phyloP scores from a whole-genome alignment of 1,140 invertebrate species.

The Cryptotermes secundus region DNA sequence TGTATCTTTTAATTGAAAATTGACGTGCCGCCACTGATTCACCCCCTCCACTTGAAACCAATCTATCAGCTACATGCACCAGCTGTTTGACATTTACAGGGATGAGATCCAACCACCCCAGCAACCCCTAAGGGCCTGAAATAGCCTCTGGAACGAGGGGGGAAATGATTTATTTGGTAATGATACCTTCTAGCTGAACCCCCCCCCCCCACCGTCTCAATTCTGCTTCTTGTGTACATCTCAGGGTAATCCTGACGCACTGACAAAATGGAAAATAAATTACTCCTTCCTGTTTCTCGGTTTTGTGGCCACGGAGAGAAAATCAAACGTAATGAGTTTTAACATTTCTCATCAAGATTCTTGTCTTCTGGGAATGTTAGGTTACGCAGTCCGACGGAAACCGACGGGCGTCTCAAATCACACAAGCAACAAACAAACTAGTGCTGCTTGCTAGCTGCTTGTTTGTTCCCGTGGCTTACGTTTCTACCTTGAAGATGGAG shows the following conservation, averaged over 20 bases:
- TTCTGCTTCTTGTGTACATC: not conserved
- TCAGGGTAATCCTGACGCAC: not conserved
- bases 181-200: not conserved
- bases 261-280: not conserved
- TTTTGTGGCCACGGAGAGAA: no score
- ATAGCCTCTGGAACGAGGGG: not conserved
- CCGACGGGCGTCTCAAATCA: no score
- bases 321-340: no score
- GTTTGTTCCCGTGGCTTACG: no score
- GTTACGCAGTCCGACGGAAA: no score
- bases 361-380: no score
- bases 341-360: no score
- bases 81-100: conserved; percentile 12
- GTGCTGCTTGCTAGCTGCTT: no score
- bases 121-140: not conserved
- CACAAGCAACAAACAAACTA: no score
- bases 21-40: not conserved
- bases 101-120: not conserved
- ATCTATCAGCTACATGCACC: conserved; percentile 1
- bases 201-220: not conserved
- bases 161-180: conserved; percentile 18
- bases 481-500: no score
- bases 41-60: not conserved
- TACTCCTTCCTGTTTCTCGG: not conserved
- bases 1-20: no score